Conservation (phyloP, 2,113 vertebrate genomes). For the Nyctereutes procyonoides region DNA sequence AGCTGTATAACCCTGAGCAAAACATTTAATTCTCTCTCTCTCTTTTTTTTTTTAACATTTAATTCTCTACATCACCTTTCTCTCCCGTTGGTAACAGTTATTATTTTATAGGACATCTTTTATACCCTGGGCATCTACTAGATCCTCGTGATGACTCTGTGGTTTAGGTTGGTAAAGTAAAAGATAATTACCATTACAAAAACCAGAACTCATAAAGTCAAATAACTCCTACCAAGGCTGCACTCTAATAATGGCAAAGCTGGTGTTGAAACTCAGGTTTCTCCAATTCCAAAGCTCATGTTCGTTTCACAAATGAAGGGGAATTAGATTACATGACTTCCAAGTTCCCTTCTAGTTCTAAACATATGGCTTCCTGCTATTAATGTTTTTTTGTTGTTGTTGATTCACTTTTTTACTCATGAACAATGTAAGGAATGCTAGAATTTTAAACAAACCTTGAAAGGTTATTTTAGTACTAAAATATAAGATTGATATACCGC, state of each 20-base stretch:
- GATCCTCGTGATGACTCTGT: neutral
- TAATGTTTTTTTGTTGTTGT: slow-evolving; percentile 18
- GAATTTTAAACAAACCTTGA: slow-evolving; percentile 40
- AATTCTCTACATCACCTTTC: neutral
- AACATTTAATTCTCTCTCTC: neutral
- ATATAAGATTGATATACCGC: neutral
- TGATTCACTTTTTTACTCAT: slow-evolving; percentile 32
- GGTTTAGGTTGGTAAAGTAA: neutral
- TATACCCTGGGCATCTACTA: neutral
- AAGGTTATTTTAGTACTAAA: slow-evolving; percentile 15
- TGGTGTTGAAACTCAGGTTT: neutral
- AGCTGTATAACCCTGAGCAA: neutral
- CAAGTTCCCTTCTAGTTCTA: neutral
- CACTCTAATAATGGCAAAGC: neutral
- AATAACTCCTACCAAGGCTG: neutral
- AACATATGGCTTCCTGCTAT: neutral
- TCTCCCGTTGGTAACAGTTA: neutral
- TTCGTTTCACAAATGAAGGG: neutral
- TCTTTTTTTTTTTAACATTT: neutral
- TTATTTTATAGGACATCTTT: neutral
- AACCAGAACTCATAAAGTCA: neutral
- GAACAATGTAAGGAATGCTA: slow-evolving; percentile 23
- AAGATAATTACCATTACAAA: neutral
- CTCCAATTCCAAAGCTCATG: neutral
- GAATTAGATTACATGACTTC: neutral